Conservation (phyloP, 1,140 invertebrate genomes). For the Aphaenogaster rudis region DNA sequence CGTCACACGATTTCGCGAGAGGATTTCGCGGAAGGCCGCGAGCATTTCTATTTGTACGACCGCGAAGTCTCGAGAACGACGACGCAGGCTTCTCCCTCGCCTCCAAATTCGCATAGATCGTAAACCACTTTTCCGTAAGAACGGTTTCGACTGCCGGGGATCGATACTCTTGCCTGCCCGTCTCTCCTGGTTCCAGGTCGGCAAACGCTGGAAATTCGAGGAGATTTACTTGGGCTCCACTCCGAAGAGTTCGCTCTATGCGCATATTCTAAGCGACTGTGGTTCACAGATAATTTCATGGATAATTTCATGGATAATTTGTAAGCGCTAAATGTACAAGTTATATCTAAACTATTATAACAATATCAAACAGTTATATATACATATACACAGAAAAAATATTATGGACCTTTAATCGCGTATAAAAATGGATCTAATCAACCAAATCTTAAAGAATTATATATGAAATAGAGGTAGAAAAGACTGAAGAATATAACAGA, state of each 20-base stretch:
- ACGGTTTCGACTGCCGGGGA: constrained; percentile 34
- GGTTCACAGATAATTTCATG: constrained; percentile 39
- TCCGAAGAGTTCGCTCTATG: constrained; percentile 47
- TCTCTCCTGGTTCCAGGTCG: constrained; percentile 38
- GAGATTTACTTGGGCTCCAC: constrained; percentile 42
- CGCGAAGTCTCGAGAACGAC: neutral
- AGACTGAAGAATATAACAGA: too few relatives aligned
- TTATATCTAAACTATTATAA: neutral
- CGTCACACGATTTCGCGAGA: constrained; percentile 28
- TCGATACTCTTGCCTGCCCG: constrained; percentile 31
- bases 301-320: constrained; percentile 6
- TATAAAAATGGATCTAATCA: too few relatives aligned
- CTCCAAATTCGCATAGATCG: constrained; percentile 31
- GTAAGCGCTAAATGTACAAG: constrained; percentile 15
- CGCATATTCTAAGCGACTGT: constrained; percentile 5
- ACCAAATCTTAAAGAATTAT: too few relatives aligned
- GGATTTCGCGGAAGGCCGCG: neutral
- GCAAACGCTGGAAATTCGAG: constrained; percentile 38
- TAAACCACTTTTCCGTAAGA: constrained; percentile 42
- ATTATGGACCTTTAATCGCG: too few relatives aligned
- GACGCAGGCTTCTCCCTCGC: neutral
- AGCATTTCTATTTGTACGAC: constrained; percentile 55
- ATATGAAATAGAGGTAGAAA: too few relatives aligned
- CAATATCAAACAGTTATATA: neutral
- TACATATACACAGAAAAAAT: too few relatives aligned